Evolutionary conservation across 2,888 invertebrate genomes (phyloP).

Genomic region (Cryptocheilus praepositus): DNA sequence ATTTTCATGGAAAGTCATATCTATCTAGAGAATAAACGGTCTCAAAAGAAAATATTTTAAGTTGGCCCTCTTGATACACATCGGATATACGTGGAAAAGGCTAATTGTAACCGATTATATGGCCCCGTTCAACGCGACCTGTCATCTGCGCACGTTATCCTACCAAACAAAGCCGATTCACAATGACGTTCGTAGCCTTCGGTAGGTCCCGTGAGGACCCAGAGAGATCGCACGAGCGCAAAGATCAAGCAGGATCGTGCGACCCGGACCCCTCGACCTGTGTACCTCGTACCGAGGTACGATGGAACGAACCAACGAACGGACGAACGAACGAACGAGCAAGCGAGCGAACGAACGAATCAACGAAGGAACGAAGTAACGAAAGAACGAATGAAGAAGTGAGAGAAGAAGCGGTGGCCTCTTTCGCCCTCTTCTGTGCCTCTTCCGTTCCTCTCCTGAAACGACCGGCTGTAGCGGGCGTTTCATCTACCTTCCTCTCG

Average conservation of each 20-base stretch:
- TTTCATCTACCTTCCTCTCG: conserved; percentile 31
- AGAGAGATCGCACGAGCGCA: conserved; percentile 73
- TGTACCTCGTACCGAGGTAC: conserved; percentile 50
- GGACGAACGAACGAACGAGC: conserved; percentile 36
- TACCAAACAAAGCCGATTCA: conserved; percentile 42
- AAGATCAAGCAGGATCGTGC: conserved; percentile 74
- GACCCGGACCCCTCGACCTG: conserved; percentile 74
- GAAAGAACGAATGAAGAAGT: conserved; percentile 38
- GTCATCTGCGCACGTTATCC: background rate
- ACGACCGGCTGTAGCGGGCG: conserved; percentile 28
- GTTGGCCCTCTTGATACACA: no score
- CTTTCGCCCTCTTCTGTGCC: conserved; percentile 49
- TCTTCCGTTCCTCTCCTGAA: conserved; percentile 40
- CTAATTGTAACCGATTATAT: no score
- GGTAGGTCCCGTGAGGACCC: conserved; percentile 57
- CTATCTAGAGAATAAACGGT: no score
- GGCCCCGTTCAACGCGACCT: no score
- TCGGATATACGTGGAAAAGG: no score
- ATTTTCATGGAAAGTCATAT: no score
- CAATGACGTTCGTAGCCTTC: conserved; percentile 47
- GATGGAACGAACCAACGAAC: conserved; percentile 48
- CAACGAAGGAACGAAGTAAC: conserved; percentile 45
- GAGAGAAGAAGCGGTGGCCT: conserved; percentile 34
- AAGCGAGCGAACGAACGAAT: conserved; percentile 37
- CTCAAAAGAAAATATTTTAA: no score